Conservation (phyloP, 2,888 invertebrate genomes). For the Iphiclides podalirius region DNA sequence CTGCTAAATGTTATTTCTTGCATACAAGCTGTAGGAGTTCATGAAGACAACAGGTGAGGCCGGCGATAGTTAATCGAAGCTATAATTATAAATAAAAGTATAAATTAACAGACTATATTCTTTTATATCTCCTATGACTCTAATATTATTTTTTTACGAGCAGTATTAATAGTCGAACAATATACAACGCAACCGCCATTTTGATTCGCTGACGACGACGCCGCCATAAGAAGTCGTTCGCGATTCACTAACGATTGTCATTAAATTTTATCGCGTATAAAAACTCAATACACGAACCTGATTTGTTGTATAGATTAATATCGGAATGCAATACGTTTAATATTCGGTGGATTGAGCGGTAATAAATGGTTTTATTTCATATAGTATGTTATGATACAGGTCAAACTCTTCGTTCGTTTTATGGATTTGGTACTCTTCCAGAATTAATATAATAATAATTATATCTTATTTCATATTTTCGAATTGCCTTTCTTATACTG, state of each 20-base stretch:
- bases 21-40: not conserved
- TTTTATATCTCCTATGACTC: not conserved
- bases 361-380: conserved; percentile 27
- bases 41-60: not conserved
- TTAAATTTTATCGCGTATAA: conserved; percentile 48
- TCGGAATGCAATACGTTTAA: conserved; percentile 22
- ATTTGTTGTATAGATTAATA: conserved; percentile 31
- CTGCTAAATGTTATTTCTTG: too few relatives aligned
- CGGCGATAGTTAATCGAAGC: not conserved
- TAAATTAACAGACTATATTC: not conserved
- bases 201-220: conserved; percentile 30
- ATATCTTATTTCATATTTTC: too few relatives aligned
- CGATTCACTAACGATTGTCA: conserved; percentile 36
- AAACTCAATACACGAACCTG: conserved; percentile 40
- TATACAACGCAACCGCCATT: not conserved
- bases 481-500: too few relatives aligned
- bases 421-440: too few relatives aligned
- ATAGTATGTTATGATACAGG: too few relatives aligned
- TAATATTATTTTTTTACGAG: not conserved
- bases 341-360: conserved; percentile 1
- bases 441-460: too few relatives aligned
- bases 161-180: conserved; percentile 17
- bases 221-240: conserved; percentile 33
- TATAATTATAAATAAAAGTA: too few relatives aligned
- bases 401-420: too few relatives aligned